Evolutionary conservation across 2,797 vertebrate species (phyloP).

Genomic region (Oreonectes daqikongensis): DNA sequence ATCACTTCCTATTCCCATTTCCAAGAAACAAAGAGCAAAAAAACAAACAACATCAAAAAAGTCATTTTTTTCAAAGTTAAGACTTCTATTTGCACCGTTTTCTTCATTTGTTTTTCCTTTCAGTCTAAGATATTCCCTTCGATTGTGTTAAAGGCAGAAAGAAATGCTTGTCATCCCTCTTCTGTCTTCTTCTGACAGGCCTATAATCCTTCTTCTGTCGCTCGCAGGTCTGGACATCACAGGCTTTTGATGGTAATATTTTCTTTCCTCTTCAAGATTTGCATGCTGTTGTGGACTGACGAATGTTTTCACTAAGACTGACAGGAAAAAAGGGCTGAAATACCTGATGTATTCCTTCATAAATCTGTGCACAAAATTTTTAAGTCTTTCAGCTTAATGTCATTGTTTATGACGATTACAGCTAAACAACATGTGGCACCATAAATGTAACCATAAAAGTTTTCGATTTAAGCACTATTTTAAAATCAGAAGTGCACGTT

Average conservation of each 20-base stretch:
- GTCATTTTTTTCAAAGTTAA: background rate
- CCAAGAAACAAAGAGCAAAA: background rate
- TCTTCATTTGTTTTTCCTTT: background rate
- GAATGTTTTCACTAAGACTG: conserved; percentile 29
- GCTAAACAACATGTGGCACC: too few species aligned
- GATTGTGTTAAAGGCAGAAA: conserved; percentile 25
- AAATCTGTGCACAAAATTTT: background rate
- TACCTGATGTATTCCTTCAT: background rate
- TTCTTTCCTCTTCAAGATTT: conserved; percentile 16
- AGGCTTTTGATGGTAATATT: conserved; percentile 19
- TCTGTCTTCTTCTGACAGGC: conserved; percentile 36
- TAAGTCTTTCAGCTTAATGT: background rate
- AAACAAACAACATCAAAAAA: background rate
- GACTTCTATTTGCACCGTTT: background rate
- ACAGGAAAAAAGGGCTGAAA: background rate
- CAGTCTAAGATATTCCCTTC: conserved; percentile 9
- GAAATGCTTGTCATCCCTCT: conserved; percentile 20
- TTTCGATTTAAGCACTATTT: too few species aligned
- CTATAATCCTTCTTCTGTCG: conserved; percentile 21
- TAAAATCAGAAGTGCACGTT: too few species aligned
- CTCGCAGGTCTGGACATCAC: conserved; percentile 23
- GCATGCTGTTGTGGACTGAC: conserved; percentile 35
- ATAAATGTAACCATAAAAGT: background rate
- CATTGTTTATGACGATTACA: background rate
- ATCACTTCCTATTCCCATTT: background rate